These are phyloP conservation scores for Noctua janthe DNA, from an alignment of 2,888 invertebrate species.

Conservation along the genomic window DNA sequence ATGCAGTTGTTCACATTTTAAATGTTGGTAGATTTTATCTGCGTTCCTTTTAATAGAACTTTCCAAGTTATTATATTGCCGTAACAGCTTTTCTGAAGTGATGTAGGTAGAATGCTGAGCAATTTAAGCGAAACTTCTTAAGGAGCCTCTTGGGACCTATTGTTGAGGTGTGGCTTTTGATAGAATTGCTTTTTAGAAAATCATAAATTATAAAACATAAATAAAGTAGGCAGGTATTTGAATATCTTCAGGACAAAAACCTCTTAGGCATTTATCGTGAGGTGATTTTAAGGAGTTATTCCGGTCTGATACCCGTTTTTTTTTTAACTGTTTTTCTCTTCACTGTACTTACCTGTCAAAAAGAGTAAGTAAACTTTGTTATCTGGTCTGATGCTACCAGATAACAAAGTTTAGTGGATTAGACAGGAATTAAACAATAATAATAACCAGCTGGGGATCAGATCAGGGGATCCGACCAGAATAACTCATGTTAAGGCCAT, in stretches of 20 bases:
- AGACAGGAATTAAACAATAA: too few relatives aligned
- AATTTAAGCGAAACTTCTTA: slow-evolving; percentile 11
- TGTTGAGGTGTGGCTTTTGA: not conserved
- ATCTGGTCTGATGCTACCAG: too few relatives aligned
- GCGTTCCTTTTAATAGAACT: slow-evolving; percentile 52
- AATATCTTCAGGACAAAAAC: not conserved
- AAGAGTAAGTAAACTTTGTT: too few relatives aligned
- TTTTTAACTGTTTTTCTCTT: too few relatives aligned
- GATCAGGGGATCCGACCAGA: too few relatives aligned
- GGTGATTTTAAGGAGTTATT: not conserved
- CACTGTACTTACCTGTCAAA: too few relatives aligned
- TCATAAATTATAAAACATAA: not conserved
- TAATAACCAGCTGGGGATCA: too few relatives aligned
- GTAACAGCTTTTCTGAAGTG: slow-evolving; percentile 27
- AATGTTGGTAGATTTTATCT: slow-evolving; percentile 61
- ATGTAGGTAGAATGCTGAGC: not conserved
- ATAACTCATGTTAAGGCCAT: not conserved
- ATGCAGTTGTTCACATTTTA: slow-evolving; percentile 57
- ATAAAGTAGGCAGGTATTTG: not conserved
- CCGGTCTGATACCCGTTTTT: too few relatives aligned
- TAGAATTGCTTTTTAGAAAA: not conserved
- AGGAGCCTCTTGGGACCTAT: slow-evolving; percentile 11
- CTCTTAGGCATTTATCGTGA: not conserved
- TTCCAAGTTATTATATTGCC: slow-evolving; percentile 37
- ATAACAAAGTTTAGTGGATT: too few relatives aligned